Conservation (phyloP, 2,888 invertebrate genomes). For the Argyresthia goedartella region DNA sequence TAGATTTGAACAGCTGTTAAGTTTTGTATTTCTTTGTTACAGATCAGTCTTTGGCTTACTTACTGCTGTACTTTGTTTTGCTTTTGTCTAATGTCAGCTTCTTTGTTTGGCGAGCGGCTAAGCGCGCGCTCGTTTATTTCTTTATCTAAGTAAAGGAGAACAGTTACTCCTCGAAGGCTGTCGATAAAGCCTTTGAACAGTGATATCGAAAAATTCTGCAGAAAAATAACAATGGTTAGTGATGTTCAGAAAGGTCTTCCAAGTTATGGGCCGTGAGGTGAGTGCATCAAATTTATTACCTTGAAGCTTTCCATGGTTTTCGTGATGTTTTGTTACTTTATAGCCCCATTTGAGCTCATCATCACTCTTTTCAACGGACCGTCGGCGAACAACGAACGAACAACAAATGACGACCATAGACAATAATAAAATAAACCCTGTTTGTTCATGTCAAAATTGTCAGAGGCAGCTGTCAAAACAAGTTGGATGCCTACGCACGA, state of each 20-base stretch:
- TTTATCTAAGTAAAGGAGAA: conserved; percentile 83
- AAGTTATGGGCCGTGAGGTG: not conserved
- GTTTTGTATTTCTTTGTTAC: not conserved
- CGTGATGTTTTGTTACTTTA: not conserved
- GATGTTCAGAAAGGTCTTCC: not conserved
- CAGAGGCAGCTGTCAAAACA: too few relatives aligned
- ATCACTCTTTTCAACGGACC: too few relatives aligned
- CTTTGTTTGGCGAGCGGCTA: conserved; percentile 65
- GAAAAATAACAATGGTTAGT: conserved; percentile 24
- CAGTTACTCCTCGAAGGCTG: conserved; percentile 82
- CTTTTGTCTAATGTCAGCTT: conserved; percentile 50
- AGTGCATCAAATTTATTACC: not conserved
- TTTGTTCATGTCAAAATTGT: too few relatives aligned
- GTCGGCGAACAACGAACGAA: too few relatives aligned
- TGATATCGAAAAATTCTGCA: conserved; percentile 75
- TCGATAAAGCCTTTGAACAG: conserved; percentile 81
- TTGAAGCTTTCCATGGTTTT: not conserved
- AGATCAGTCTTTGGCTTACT: conserved; percentile 19
- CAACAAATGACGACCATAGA: too few relatives aligned
- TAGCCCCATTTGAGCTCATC: too few relatives aligned
- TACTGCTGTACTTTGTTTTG: conserved; percentile 66
- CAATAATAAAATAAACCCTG: too few relatives aligned
- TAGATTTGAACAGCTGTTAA: too few relatives aligned
- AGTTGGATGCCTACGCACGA: too few relatives aligned
- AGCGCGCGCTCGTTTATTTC: conserved; percentile 77